Evolutionary conservation across 2,113 vertebrate genomes (phyloP).

Genomic region (Cettia cetti): DNA sequence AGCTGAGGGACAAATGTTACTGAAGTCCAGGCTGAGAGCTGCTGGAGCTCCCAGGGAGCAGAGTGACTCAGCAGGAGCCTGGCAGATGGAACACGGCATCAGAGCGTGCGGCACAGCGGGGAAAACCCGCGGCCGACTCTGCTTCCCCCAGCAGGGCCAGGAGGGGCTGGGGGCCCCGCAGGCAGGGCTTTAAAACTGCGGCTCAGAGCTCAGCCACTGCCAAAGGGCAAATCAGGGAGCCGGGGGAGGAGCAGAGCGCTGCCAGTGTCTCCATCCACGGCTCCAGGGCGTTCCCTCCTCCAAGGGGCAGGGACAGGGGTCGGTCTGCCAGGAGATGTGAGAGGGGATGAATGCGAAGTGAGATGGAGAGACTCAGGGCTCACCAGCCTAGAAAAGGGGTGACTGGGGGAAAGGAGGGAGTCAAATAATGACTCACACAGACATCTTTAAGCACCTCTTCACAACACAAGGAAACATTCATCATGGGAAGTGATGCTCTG

Average conservation of each 20-base stretch:
- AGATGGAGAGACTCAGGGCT: background rate
- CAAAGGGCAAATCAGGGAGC: background rate
- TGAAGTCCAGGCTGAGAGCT: background rate
- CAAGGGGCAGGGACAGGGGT: background rate
- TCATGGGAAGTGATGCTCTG: background rate
- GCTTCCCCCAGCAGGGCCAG: background rate
- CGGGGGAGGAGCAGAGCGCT: background rate
- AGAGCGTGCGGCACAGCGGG: accelerated
- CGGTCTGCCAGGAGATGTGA: background rate
- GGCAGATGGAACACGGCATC: background rate
- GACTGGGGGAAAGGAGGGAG: background rate
- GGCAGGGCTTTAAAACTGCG: background rate
- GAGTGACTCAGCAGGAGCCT: background rate
- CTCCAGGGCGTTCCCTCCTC: background rate
- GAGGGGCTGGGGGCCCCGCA: background rate
- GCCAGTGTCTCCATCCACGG: accelerated
- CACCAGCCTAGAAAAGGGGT: background rate
- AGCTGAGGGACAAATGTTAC: background rate
- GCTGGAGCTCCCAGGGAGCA: background rate
- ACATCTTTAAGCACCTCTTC: background rate
- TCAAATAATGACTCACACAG: background rate
- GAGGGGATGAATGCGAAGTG: background rate
- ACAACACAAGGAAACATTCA: background rate
- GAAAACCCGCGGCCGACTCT: accelerated
- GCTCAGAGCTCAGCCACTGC: background rate